Evolutionary conservation across 2,113 vertebrate species (phyloP).

Genomic region (Eptesicus fuscus): DNA sequence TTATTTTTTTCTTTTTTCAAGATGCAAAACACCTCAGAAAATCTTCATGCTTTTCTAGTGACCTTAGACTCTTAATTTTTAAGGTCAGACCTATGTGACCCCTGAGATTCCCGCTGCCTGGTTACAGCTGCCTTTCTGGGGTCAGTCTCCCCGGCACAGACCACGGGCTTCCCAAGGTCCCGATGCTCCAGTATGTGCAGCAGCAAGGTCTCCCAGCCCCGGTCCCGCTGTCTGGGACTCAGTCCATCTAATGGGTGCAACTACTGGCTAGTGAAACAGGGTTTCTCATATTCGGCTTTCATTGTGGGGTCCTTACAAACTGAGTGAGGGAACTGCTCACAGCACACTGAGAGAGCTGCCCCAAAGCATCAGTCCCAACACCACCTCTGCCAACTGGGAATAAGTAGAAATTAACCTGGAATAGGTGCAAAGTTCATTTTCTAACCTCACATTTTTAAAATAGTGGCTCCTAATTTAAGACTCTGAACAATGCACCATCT

Average conservation of each 20-base stretch:
- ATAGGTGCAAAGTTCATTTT: background rate
- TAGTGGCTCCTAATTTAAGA: background rate
- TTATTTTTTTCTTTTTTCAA: constrained; percentile 22
- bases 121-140: background rate
- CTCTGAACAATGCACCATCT: background rate
- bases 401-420: background rate
- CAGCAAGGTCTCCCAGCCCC: background rate
- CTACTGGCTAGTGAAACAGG: background rate
- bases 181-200: too few species aligned
- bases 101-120: background rate
- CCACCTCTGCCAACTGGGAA: background rate
- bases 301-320: background rate
- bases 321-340: background rate
- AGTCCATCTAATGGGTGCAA: background rate
- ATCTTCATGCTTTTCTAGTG: background rate
- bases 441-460: background rate
- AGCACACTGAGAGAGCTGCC: background rate
- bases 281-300: background rate
- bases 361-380: background rate
- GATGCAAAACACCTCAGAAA: background rate
- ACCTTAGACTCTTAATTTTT: background rate
- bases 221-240: background rate
- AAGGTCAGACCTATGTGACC: background rate
- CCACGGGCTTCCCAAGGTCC: background rate
- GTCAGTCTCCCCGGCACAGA: background rate